Conservation (phyloP, 2,797 vertebrate species). For the Pseudomugil tenellus region DNA sequence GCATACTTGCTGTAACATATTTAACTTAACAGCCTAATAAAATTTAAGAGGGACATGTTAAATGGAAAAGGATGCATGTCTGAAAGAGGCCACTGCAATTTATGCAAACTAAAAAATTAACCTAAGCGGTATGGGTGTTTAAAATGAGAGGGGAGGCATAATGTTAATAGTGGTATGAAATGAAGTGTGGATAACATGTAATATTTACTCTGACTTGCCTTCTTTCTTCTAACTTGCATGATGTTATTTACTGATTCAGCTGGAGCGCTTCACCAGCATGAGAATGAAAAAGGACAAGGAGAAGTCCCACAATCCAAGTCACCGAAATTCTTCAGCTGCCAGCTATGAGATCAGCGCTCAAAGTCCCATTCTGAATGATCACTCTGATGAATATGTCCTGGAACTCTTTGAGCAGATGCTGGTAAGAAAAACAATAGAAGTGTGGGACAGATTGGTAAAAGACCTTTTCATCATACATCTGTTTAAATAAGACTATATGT, state of each 20-base stretch:
- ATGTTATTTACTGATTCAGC: constrained; percentile 73
- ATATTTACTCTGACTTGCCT: background rate
- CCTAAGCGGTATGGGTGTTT: background rate
- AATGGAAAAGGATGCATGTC: background rate
- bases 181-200: background rate
- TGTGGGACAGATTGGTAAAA: background rate
- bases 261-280: constrained; percentile 94
- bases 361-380: constrained; percentile 79
- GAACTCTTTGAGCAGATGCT: constrained; percentile 94
- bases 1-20: background rate
- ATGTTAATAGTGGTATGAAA: background rate
- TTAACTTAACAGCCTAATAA: background rate
- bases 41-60: background rate
- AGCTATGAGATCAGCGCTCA: constrained; percentile 81
- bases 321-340: constrained; percentile 86
- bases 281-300: constrained; percentile 93
- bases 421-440: constrained; percentile 79
- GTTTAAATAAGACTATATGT: background rate
- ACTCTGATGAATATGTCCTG: constrained; percentile 86
- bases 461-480: background rate
- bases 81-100: constrained; percentile 13
- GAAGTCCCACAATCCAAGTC: constrained; percentile 73
- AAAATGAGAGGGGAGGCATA: background rate
- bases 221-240: constrained; percentile 35
- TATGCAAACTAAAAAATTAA: constrained; percentile 4